Conservation (phyloP, 2,113 vertebrate genomes). For the Syngnathus typhle region DNA sequence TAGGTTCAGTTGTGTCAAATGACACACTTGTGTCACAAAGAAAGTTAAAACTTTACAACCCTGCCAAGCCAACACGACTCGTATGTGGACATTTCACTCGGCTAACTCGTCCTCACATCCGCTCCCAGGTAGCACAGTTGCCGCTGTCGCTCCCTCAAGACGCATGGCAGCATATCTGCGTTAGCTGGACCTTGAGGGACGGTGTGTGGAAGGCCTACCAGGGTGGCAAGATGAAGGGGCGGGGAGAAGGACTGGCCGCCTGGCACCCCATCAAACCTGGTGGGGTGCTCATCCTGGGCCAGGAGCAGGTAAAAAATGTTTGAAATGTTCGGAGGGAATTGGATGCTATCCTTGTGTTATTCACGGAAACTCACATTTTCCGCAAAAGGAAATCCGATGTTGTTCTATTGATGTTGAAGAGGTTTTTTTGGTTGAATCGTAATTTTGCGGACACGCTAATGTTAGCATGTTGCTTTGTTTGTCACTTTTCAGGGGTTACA, state of each 20-base stretch:
- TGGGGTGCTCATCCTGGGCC: constrained; percentile 88
- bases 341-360: neutral
- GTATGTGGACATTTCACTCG: neutral
- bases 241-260: constrained; percentile 85
- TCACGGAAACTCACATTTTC: neutral
- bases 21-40: neutral
- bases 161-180: constrained; percentile 88
- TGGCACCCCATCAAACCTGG: constrained; percentile 95
- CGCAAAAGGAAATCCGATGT: no score
- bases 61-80: neutral
- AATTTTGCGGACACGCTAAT: neutral
- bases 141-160: constrained; percentile 82
- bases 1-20: neutral
- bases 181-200: constrained; percentile 91
- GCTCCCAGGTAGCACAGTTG: constrained; percentile 82
- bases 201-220: constrained; percentile 88
- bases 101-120: neutral
- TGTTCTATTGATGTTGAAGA: no score
- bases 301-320: constrained; percentile 82
- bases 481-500: no score
- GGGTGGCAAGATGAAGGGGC: constrained; percentile 80
- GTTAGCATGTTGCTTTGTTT: neutral
- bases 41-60: neutral
- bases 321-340: neutral
- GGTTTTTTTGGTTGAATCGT: no score